These are phyloP conservation scores for Chunga burmeisteri DNA, from an alignment of 2,113 vertebrate genomes.

Conservation along the genomic window DNA sequence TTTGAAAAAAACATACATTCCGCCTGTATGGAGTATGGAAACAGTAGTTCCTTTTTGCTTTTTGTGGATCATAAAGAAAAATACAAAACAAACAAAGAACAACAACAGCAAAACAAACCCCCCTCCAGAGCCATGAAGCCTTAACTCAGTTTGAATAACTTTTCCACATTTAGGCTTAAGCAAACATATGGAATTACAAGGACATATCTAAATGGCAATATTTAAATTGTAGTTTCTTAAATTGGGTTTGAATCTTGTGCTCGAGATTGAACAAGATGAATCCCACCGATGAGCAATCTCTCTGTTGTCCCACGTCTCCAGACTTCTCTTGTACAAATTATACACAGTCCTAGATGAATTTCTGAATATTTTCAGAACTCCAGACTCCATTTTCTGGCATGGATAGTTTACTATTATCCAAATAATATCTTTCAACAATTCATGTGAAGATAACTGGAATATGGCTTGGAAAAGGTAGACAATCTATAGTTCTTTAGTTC, in stretches of 20 bases:
- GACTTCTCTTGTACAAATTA: background rate
- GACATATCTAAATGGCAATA: background rate
- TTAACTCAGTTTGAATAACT: background rate
- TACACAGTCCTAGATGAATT: background rate
- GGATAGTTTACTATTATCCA: background rate
- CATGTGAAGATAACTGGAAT: background rate
- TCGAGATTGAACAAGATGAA: background rate
- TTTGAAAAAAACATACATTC: background rate
- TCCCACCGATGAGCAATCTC: background rate
- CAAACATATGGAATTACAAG: background rate
- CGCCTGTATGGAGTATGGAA: background rate
- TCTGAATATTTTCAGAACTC: background rate
- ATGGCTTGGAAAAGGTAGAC: background rate
- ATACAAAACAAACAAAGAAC: background rate
- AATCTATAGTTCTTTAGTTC: background rate
- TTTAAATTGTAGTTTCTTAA: background rate
- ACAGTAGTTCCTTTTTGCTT: fast-evolving
- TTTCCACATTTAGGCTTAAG: background rate
- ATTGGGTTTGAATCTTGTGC: background rate
- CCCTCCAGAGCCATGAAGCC: background rate
- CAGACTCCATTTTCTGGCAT: background rate
- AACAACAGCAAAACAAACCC: fast-evolving
- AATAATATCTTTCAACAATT: background rate
- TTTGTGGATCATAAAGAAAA: background rate
- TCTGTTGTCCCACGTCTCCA: background rate